Base-by-base conservation (phyloP, 2,888 invertebrate species). In the Polyploca ridens region DNA sequence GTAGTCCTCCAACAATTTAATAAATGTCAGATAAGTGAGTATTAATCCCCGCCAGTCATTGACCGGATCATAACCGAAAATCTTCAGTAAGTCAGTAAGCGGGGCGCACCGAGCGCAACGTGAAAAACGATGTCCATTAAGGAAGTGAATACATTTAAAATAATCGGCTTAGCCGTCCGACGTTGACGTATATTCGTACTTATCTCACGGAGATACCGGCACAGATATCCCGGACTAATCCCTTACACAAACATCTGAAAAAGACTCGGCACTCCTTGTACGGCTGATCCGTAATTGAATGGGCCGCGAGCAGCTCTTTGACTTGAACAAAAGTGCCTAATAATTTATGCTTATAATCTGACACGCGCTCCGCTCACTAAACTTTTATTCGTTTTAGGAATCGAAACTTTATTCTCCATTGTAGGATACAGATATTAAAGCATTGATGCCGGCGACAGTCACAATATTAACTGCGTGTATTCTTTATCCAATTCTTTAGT, bases 61-160 rank as follows among this genome's bases (percentile, higher is more conserved):
- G 93, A 91, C 93, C 93, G 90, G 93, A 92, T 93, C 93, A 92
- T 91, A 90, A 89, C 90, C 92, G 77, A 92, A 92, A 92, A 92
- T 91, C 91, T 91, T 88, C 90, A 89, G 93, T 93, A 87, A 92
- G 90, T 89, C 89, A 86, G 88, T 79, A 79, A 81, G 85, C 82
- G 80, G 77, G 16, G 82, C 88, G 84, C 87, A 79, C 85, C 81
- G 86, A 82, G 82, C 85, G 81, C 83, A 74, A 86, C 86, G 90
- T 93, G 93, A 94, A 93, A 93, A 94, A 93, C 90, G 93, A 92
- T 90, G 84, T 89, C 93, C 94, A 94, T 94, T 94, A 94, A 91
- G 93, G 93, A 93, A 93, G 94, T 94, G 93, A 94, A 94, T 94
- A 94, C 93, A 93, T 94, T 94, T 94, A 93, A 94, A 93, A 93